phyloP scores from a whole-genome alignment of 2,797 vertebrate species.

The Prunella strophiata region DNA sequence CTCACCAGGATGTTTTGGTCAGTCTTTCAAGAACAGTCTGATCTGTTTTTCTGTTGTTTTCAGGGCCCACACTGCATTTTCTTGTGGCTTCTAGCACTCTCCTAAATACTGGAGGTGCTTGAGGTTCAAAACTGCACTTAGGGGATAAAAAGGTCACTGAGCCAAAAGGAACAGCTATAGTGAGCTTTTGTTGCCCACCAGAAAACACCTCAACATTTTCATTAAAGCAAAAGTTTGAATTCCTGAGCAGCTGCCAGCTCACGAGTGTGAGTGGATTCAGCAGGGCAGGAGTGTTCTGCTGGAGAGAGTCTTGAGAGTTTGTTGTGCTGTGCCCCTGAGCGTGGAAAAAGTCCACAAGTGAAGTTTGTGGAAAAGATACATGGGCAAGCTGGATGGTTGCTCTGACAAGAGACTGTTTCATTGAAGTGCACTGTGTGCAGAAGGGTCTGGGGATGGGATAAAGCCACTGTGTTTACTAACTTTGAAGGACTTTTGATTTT shows the following conservation, averaged over 20 bases:
- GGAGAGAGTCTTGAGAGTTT: not conserved
- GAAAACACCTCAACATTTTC: not conserved
- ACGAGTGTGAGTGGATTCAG: accelerated
- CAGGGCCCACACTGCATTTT: not conserved
- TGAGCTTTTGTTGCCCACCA: not conserved
- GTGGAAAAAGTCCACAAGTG: not conserved
- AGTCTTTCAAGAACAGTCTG: not conserved
- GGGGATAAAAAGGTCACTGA: not conserved
- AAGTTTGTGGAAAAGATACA: not conserved
- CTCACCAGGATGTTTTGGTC: constrained; percentile 16
- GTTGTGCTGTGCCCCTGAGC: not conserved
- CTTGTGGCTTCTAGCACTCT: not conserved
- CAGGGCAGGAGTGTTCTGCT: not conserved
- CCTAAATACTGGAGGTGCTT: not conserved
- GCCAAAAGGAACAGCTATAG: not conserved
- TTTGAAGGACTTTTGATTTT: not conserved
- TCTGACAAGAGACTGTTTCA: not conserved
- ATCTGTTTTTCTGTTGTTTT: not conserved
- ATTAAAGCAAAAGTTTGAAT: not conserved
- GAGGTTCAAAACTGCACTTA: not conserved
- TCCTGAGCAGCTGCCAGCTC: not conserved
- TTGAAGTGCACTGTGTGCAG: not conserved
- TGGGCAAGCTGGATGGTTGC: accelerated
- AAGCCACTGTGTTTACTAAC: not conserved
- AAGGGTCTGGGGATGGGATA: not conserved